Evolutionary conservation across 64 coral and sea anemone species (phyloP).

Genomic region (Stichodactyla mertensii): DNA sequence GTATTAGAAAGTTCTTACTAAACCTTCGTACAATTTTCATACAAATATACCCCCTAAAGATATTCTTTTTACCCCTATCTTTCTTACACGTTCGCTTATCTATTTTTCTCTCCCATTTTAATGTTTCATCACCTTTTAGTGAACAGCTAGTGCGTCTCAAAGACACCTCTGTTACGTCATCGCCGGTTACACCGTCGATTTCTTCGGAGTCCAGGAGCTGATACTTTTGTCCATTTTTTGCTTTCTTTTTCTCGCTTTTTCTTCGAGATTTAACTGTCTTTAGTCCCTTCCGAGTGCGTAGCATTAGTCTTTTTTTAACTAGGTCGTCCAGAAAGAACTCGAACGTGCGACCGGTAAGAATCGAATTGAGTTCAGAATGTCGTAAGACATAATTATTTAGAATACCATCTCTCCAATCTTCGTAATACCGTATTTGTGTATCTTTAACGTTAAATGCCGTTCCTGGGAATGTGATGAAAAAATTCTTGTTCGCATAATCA

Average conservation of each 20-base stretch:
- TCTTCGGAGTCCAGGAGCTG: neutral
- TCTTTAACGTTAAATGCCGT: neutral
- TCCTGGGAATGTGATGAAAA: conserved; percentile 14
- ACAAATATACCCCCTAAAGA: neutral
- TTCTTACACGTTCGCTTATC: neutral
- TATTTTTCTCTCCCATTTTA: neutral
- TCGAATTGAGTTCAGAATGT: neutral
- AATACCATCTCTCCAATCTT: conserved; percentile 7
- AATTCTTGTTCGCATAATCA: neutral
- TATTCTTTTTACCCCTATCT: neutral
- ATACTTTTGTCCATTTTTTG: neutral
- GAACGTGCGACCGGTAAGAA: conserved; percentile 2
- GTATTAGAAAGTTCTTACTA: neutral
- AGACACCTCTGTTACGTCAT: neutral
- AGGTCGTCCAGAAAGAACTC: neutral
- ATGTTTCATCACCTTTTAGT: neutral
- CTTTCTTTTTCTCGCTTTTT: neutral
- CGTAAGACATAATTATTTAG: neutral
- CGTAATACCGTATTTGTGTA: neutral
- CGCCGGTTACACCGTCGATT: neutral
- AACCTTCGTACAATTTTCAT: neutral
- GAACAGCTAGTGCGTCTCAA: neutral
- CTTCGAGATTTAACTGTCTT: neutral
- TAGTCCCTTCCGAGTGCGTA: neutral
- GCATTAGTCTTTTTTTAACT: neutral